Percentiles rank a stretch among this genome's conserved stretches.
phyloP scores from a whole-genome alignment of 2,113 vertebrate species.

The Scartelaos histophorus region DNA sequence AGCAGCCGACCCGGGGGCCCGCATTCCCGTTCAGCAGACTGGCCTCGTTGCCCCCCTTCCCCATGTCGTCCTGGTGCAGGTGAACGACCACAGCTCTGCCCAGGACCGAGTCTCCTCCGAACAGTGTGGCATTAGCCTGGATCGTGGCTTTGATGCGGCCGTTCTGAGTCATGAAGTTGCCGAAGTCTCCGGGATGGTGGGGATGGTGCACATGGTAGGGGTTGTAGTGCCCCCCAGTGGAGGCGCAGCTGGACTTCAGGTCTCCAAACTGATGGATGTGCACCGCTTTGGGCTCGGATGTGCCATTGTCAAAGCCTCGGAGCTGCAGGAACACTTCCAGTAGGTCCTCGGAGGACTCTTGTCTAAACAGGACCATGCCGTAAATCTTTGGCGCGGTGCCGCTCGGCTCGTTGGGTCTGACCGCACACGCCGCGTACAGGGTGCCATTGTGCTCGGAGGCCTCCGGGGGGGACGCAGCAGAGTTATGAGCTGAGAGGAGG shows the following conservation, averaged over 20 bases:
- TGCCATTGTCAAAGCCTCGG: conserved; percentile 66
- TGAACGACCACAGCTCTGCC: conserved; percentile 90
- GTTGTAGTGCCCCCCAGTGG: conserved; percentile 88
- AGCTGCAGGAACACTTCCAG: conserved; percentile 79
- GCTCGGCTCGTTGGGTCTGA: conserved; percentile 78
- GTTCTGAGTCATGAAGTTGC: conserved; percentile 82
- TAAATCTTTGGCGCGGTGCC: conserved; percentile 75
- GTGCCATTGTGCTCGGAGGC: conserved; percentile 42
- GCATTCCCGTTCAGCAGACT: conserved; percentile 90
- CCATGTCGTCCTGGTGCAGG: conserved; percentile 86
- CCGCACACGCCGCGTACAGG: conserved; percentile 78
- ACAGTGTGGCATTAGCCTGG: conserved; percentile 75
- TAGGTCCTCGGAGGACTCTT: conserved; percentile 67
- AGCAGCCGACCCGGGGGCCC: conserved; percentile 89
- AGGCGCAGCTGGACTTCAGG: conserved; percentile 82
- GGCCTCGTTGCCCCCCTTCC: conserved; percentile 81
- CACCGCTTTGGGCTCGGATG: conserved; percentile 75
- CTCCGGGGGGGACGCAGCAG: conserved; percentile 56
- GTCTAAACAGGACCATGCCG: conserved; percentile 83
- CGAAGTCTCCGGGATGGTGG: conserved; percentile 90
- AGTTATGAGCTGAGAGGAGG: conserved; percentile 16
- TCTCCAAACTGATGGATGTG: conserved; percentile 92
- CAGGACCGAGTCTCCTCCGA: conserved; percentile 77
- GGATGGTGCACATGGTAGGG: conserved; percentile 81
- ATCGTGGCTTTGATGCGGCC: conserved; percentile 74